Base-by-base conservation (phyloP, 2,113 vertebrate species). In the Colaptes auratus region DNA sequence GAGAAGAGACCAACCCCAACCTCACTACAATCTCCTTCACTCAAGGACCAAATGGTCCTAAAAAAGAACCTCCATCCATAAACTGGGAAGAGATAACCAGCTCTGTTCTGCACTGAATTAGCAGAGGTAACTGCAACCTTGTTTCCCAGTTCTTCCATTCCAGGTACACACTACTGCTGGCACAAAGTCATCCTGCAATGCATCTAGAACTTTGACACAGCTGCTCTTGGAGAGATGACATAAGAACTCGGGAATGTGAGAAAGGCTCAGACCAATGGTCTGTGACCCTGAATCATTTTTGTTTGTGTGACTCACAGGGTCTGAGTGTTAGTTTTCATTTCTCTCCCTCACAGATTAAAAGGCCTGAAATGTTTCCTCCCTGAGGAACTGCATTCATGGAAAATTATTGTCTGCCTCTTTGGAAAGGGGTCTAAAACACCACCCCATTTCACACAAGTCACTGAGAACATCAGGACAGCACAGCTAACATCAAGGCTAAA, bases 51-150 rank as follows among this genome's bases (percentile, higher is more conserved):
- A 64, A 64, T 14, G 42, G 36, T 71, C 36, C 48, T 56, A 0
- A 39, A 52, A 9, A 52, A 46, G 27, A 86, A 20, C 31, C 21
- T 63, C 0, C 0, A 6, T 42, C 42, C 30, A 50, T 12, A 14
- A 58, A 28, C 17, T 52, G 36, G 71, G 23, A 86, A 67, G 61
- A 65, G 23, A 55, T n/a, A 15, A 10, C 18, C 33, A 69, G 71
- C 70, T 84, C 63, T 72, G 21, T 3, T 84, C 53, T 67, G 39
- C 50, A 8, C 1, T 36, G 31, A 77, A 64, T n/a, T 23, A 78
- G 25, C 42, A 24, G 19, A 91, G 10, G 35, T 10, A 56, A 67
- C 31, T 58, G 13, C 31, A 42, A 83, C 58, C 17, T 16, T 16
- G 20, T 39, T 70, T 39, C 63, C 55, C 30, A 10, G 30, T 3